Conservation (phyloP, 2,113 vertebrate species). For the Chaenogobius annularis region DNA sequence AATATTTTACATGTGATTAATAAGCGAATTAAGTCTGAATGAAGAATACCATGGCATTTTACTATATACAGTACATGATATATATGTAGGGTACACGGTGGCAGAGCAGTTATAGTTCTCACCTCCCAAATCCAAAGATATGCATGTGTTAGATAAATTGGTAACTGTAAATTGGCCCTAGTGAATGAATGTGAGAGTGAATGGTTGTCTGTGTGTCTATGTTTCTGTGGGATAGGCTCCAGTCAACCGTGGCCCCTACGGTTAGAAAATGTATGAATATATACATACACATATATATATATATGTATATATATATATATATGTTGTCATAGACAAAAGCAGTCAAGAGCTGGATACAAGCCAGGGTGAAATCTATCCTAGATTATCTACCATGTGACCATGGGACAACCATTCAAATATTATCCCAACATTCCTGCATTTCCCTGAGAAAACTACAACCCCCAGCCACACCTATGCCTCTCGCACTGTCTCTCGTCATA, state of each 20-base stretch:
- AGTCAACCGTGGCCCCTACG: too few species aligned
- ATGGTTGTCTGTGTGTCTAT: too few species aligned
- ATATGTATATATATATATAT: not conserved
- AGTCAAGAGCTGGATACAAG: constrained; percentile 16
- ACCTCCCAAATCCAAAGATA: too few species aligned
- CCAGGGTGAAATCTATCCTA: constrained; percentile 45
- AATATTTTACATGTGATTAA: constrained; percentile 52
- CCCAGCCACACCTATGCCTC: constrained; percentile 14
- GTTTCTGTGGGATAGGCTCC: too few species aligned
- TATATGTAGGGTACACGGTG: too few species aligned
- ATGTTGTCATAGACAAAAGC: not conserved
- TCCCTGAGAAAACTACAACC: constrained; percentile 16
- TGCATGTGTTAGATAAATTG: too few species aligned
- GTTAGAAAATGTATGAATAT: too few species aligned
- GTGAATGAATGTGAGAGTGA: too few species aligned
- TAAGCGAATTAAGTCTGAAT: constrained; percentile 57
- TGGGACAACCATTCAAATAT: constrained; percentile 7
- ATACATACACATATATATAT: too few species aligned
- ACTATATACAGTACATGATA: too few species aligned
- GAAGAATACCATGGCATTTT: constrained; percentile 48
- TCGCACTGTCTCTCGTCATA: constrained; percentile 15
- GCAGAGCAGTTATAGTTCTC: too few species aligned
- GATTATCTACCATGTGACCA: constrained; percentile 1
- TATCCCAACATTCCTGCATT: constrained; percentile 11
- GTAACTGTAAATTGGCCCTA: too few species aligned